Evolutionary conservation across 2,113 vertebrate species (phyloP).

Genomic region (Ochotona princeps): DNA sequence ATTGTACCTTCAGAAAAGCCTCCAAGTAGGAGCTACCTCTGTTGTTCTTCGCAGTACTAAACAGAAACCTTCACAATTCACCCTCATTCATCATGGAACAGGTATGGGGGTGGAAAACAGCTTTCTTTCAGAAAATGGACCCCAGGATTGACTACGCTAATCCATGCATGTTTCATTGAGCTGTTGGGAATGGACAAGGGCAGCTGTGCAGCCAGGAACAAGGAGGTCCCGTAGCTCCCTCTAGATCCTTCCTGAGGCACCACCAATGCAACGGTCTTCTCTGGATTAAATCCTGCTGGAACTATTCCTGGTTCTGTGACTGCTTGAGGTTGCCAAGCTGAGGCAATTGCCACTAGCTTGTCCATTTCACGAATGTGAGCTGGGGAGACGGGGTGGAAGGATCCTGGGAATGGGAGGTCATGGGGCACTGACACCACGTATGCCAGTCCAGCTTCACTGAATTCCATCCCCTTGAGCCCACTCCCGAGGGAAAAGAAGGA

Average conservation of each 20-base stretch:
- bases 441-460: neutral
- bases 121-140: neutral
- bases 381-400: neutral
- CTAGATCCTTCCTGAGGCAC: neutral
- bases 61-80: neutral
- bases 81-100: neutral
- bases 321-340: neutral
- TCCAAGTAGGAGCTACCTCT: neutral
- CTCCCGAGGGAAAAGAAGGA: neutral
- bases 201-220: neutral
- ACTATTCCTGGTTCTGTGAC: neutral
- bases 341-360: neutral
- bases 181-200: neutral
- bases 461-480: neutral
- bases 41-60: neutral
- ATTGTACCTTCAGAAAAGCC: too few relatives aligned
- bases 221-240: neutral
- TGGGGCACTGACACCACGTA: neutral
- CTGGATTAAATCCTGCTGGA: neutral
- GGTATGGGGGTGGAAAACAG: neutral
- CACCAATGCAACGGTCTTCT: neutral
- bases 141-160: neutral
- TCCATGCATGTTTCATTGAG: rapidly evolving
- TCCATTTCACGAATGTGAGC: neutral
- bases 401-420: too few relatives aligned